Base-by-base conservation (phyloP, 2,113 vertebrate genomes). In the Diphyllodes magnificus region DNA sequence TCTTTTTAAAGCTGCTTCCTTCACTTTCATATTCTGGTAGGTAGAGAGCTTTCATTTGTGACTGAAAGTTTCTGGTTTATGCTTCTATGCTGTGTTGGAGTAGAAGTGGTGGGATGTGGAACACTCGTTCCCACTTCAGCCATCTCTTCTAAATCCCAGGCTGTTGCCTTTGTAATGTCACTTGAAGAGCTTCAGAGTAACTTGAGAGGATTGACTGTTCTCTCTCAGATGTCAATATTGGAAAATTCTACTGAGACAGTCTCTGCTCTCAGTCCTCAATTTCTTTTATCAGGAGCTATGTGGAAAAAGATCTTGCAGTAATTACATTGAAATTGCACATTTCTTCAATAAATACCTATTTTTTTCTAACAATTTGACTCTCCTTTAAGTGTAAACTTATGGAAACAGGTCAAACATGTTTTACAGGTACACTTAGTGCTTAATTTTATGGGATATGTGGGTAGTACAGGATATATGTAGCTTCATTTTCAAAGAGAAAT, bases 181-280 rank as follows among this genome's bases (percentile, higher is more conserved):
- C 66, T 76, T 82, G 66, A 95, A 95, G 69, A 90, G 51, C 54
- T 91, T 90, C 90, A 77, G 40, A 92, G 44, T 73, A 86, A 90
- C 68, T 69, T 69, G 75, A 93, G 79, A 94, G 63, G 45, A 35
- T 82, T 88, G 88, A 30, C 31, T 88, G 37, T 85, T 90, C 85
- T 82, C 25, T 77, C 42, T 90, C 28, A 50, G 37, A 64, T 85
- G 60, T 39, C 70, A 85, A 64, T 82, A 19, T 61, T 85, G 84
- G 64, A 82, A 82, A 88, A 35, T 71, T 66, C 16, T 86, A 0
- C 42, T 54, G 39, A 27, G 86, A 6, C 44, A 31, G 15, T 69
- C 15, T 71, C 50, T 85, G n/a, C 50, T 93, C 28, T 88, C 70
- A 60, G 33, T 92, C 45, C 50, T 73, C 24, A 42, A 21, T 77